Conservation (phyloP, 2,888 invertebrate species). For the Bombylius discolor region DNA sequence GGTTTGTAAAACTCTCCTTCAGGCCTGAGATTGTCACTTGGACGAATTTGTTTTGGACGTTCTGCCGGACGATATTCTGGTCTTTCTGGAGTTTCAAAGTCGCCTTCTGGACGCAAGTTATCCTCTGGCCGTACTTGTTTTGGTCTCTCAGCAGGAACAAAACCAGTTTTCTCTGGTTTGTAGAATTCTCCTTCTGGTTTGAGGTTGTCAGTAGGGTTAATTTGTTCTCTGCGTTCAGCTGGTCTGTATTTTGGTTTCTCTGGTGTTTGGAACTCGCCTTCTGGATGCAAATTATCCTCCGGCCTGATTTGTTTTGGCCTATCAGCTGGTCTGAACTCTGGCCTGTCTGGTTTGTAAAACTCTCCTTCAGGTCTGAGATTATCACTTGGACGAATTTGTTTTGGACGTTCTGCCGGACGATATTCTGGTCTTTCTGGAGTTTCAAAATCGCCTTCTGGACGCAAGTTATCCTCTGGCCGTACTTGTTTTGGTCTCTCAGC, state of each 20-base stretch:
- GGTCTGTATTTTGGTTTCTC: slow-evolving; percentile 31
- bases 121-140: slow-evolving; percentile 41
- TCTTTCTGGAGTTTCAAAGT: slow-evolving; percentile 36
- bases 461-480: slow-evolving; percentile 41
- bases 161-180: slow-evolving; percentile 25
- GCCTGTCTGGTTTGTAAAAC: slow-evolving; percentile 39
- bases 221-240: slow-evolving; percentile 27
- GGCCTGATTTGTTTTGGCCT: slow-evolving; percentile 33
- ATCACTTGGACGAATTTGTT: slow-evolving; percentile 34
- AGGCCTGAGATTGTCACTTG: slow-evolving; percentile 40
- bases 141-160: slow-evolving; percentile 26
- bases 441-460: slow-evolving; percentile 43
- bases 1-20: slow-evolving; percentile 40
- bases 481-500: slow-evolving; percentile 34
- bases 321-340: slow-evolving; percentile 39
- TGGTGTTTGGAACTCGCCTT: slow-evolving; percentile 35
- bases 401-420: slow-evolving; percentile 36
- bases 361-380: slow-evolving; percentile 42
- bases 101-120: slow-evolving; percentile 39
- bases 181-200: slow-evolving; percentile 37
- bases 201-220: slow-evolving; percentile 34
- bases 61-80: slow-evolving; percentile 34
- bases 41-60: slow-evolving; percentile 33
- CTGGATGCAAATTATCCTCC: slow-evolving; percentile 34
- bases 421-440: slow-evolving; percentile 25